Evolutionary conservation across 2,888 invertebrate species (phyloP).

Genomic region (Plemyria rubiginata): DNA sequence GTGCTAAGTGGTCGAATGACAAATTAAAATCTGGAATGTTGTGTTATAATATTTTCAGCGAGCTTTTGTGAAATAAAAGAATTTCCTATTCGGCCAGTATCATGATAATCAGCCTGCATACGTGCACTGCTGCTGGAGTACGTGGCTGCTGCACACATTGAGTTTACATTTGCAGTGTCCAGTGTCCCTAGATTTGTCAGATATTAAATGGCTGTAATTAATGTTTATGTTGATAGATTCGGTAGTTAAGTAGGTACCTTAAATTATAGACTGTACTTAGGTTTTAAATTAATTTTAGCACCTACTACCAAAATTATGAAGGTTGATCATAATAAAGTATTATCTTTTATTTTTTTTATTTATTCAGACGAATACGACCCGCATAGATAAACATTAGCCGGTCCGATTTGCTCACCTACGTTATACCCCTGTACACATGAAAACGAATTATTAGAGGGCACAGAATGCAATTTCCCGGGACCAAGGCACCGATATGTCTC

Average conservation of each 20-base stretch:
- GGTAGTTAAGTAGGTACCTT: too few relatives aligned
- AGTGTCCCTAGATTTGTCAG: too few relatives aligned
- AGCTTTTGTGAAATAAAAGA: not conserved
- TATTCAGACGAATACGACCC: not conserved
- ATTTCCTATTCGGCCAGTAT: not conserved
- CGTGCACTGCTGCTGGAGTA: too few relatives aligned
- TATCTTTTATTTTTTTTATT: not conserved
- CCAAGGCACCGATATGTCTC: slow-evolving; percentile 60
- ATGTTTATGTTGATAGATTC: too few relatives aligned
- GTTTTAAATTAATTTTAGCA: too few relatives aligned
- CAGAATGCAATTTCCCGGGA: slow-evolving; percentile 62
- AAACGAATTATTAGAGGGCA: slow-evolving; percentile 56
- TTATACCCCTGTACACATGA: slow-evolving; percentile 45
- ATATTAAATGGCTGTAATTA: too few relatives aligned
- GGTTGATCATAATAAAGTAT: too few relatives aligned
- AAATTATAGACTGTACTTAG: too few relatives aligned
- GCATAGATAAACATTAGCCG: slow-evolving; percentile 6
- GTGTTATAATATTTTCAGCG: slow-evolving; percentile 15
- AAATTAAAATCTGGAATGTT: slow-evolving; percentile 58
- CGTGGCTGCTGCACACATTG: too few relatives aligned
- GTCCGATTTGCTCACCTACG: slow-evolving; percentile 28
- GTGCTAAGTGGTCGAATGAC: slow-evolving; percentile 66
- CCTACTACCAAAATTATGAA: too few relatives aligned
- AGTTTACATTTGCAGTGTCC: too few relatives aligned
- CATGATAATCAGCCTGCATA: too few relatives aligned